These are phyloP conservation scores for Adoxophyes honmai DNA, from an alignment of 1,140 invertebrate genomes.

Conservation along the genomic window DNA sequence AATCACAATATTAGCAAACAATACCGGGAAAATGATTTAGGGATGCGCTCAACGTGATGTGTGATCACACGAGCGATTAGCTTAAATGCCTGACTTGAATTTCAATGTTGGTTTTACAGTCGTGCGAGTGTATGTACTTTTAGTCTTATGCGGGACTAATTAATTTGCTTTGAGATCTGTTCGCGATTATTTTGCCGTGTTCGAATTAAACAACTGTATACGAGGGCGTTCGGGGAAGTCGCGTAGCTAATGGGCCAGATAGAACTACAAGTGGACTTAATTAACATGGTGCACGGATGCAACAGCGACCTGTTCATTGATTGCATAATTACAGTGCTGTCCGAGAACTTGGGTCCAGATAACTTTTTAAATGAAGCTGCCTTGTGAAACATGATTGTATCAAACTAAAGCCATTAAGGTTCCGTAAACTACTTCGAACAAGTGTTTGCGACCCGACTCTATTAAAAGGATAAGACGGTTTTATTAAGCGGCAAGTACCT, in stretches of 20 bases:
- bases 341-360: slow-evolving; percentile 6
- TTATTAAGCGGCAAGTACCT: not conserved
- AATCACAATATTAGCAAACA: slow-evolving; percentile 10
- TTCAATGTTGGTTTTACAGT: not conserved
- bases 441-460: slow-evolving; percentile 7
- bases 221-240: not conserved
- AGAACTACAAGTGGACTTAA: slow-evolving; percentile 34
- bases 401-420: slow-evolving; percentile 10
- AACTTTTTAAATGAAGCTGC: slow-evolving; percentile 10
- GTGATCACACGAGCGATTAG: not conserved
- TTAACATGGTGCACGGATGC: slow-evolving; percentile 38
- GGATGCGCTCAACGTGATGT: not conserved
- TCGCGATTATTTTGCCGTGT: not conserved
- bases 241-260: not conserved
- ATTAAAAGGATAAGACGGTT: not conserved
- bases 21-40: slow-evolving; percentile 1
- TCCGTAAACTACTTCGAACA: slow-evolving; percentile 10
- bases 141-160: not conserved
- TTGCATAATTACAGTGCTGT: slow-evolving; percentile 39
- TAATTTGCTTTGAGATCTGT: slow-evolving; percentile 8
- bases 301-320: slow-evolving; percentile 40
- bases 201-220: slow-evolving; percentile 4
- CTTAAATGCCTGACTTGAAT: not conserved
- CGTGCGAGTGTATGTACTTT: not conserved
- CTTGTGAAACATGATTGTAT: slow-evolving; percentile 15